A percentile compares a stretch with the other conserved stretches of the same genome.
Conservation (phyloP, 2,888 invertebrate genomes). For the Leptopterna dolabrata region DNA sequence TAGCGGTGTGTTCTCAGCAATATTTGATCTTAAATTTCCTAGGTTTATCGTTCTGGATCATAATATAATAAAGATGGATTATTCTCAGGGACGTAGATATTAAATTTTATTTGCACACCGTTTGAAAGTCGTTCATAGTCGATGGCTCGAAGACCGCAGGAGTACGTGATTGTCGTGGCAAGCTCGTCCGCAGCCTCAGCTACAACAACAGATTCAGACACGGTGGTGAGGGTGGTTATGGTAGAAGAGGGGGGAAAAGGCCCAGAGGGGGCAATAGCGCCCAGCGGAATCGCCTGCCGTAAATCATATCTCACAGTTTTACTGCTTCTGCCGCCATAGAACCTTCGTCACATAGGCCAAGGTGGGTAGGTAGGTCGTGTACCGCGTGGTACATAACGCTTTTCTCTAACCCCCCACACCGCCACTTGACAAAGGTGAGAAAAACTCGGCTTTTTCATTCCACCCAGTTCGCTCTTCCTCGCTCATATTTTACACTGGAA, state of each 20-base stretch:
- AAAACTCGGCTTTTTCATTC: neutral
- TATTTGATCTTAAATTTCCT: too few species aligned
- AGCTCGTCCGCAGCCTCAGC: neutral
- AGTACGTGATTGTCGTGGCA: neutral
- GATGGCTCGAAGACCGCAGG: neutral
- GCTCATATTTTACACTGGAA: constrained; percentile 27
- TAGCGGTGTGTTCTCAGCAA: too few species aligned
- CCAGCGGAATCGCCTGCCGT: constrained; percentile 17
- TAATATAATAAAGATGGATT: too few species aligned
- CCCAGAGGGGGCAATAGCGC: constrained; percentile 17
- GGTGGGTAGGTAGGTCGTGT: constrained; percentile 30
- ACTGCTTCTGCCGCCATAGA: constrained; percentile 25
- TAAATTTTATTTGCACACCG: neutral
- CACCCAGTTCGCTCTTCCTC: neutral
- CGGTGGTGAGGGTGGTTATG: neutral
- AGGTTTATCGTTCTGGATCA: too few species aligned
- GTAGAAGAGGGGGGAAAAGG: neutral
- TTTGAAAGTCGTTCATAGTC: neutral
- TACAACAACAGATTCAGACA: neutral
- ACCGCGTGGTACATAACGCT: neutral
- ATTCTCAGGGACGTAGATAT: too few species aligned
- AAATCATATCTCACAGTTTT: constrained; percentile 42
- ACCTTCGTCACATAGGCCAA: constrained; percentile 28
- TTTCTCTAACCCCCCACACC: neutral
- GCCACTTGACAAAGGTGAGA: constrained; percentile 19